These are phyloP conservation scores for Dufourea novaeangliae DNA, from an alignment of 1,140 invertebrate genomes.

Conservation along the genomic window DNA sequence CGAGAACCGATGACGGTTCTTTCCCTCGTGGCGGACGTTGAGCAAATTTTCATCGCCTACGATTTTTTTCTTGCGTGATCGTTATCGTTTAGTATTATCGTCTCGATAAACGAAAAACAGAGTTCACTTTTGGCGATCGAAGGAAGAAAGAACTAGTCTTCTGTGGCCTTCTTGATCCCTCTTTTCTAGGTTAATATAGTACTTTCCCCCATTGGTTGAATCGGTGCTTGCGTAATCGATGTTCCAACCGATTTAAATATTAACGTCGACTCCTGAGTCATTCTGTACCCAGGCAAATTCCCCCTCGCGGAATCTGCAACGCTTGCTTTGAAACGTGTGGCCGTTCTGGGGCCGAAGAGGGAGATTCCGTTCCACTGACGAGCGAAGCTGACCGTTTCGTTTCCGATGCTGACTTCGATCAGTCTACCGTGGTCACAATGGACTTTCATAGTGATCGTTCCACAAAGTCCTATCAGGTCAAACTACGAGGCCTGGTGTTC, in stretches of 20 bases:
- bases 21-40: background rate
- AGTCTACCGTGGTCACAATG: slow-evolving; percentile 5
- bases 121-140: too few relatives aligned
- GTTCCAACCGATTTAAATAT: background rate
- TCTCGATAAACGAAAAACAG: too few relatives aligned
- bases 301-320: background rate
- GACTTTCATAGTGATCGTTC: background rate
- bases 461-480: too few relatives aligned
- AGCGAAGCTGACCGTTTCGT: slow-evolving; percentile 1
- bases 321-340: background rate
- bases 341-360: too few relatives aligned
- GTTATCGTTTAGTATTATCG: too few relatives aligned
- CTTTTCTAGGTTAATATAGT: too few relatives aligned
- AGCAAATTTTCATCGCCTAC: background rate
- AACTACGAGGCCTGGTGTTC: too few relatives aligned
- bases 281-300: background rate
- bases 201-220: too few relatives aligned
- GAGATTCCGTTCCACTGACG: background rate
- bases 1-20: background rate
- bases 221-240: too few relatives aligned
- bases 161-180: too few relatives aligned
- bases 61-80: background rate
- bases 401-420: slow-evolving; percentile 1
- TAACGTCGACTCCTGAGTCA: background rate
- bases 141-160: too few relatives aligned